Evolutionary conservation across 2,888 invertebrate genomes (phyloP), one percentile per base, ranked within the genome.

Genomic region (Brachyptera risi): DNA sequence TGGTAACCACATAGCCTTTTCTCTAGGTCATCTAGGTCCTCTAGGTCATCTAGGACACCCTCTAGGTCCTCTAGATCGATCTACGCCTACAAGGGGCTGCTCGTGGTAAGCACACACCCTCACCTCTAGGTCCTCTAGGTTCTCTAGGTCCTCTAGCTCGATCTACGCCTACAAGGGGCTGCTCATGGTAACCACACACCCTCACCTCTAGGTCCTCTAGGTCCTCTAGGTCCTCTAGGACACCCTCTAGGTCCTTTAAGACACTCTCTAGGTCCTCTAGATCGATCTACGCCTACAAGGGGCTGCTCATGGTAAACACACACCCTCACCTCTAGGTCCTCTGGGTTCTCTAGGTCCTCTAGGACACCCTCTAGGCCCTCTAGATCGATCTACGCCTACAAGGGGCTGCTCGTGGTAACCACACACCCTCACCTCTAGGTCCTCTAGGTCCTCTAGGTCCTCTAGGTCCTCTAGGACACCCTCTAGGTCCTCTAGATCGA

Each of bases 141-240:
- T 31, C 35, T 31, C 7, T n/a, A n/a, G n/a, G n/a, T n/a, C n/a
- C n/a, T n/a, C n/a, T n/a, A 93, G 94, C 58, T 85, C 91, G 66
- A 94, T 99, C 69, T 98, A 97, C 76, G 96, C 94, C n/a, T 97
- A 97, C 75, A 99, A 99, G 76, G 98, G 98, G 63, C 80, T 99
- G 50, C 78, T 99, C 27, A 84, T 99, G 91, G 98, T 97, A 77
- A 79, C n/a, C 21, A 2, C 15, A 17, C 15, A 42, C n/a, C n/a
- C n/a, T 21, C 17, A n/a, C n/a, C n/a, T n/a, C n/a, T n/a, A n/a
- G n/a, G n/a, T 17, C 42, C 42, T 17, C 11, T 31, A 5, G 35
- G 5, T 7, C n/a, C n/a, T 31, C 35, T 31, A 31, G 35, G 5
- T 31, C 11, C 5, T 31, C 35, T 31, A 7, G 5, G 35, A 11